Conservation (phyloP, 2,888 invertebrate species). For the Polymixis lichenea region DNA sequence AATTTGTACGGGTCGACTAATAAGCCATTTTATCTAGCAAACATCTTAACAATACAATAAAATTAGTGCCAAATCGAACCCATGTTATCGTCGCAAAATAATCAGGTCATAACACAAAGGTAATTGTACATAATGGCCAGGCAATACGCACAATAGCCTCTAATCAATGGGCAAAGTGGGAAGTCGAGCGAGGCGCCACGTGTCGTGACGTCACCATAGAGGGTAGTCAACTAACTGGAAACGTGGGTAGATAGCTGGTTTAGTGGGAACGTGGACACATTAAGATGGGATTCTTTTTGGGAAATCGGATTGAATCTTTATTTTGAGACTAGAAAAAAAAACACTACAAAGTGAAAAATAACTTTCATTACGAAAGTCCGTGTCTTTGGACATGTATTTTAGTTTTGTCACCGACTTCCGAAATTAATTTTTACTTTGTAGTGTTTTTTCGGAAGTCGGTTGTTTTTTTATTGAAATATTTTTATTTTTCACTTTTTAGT, state of each 20-base stretch:
- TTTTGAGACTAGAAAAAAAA: too few relatives aligned
- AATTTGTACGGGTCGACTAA: too few relatives aligned
- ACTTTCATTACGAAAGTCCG: too few relatives aligned
- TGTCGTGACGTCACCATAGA: conserved; percentile 49
- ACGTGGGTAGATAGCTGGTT: not conserved
- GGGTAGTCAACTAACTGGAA: conserved; percentile 53
- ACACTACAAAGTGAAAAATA: too few relatives aligned
- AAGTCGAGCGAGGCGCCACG: conserved; percentile 56
- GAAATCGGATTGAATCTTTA: too few relatives aligned
- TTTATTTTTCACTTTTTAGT: too few relatives aligned
- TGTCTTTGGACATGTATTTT: too few relatives aligned
- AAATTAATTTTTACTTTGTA: too few relatives aligned
- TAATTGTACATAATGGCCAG: conserved; percentile 40
- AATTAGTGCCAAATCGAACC: not conserved
- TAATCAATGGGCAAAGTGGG: conserved; percentile 59
- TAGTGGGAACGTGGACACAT: not conserved
- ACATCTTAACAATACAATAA: conserved; percentile 9
- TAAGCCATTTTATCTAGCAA: too few relatives aligned
- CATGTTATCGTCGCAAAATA: conserved; percentile 25
- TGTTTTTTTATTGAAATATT: too few relatives aligned
- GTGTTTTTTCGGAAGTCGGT: too few relatives aligned
- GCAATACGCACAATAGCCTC: conserved; percentile 55
- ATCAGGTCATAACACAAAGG: conserved; percentile 42
- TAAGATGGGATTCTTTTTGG: not conserved
- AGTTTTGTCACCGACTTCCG: too few relatives aligned